Evolutionary conservation across 2,888 invertebrate genomes (phyloP).

Genomic region (Cenopis cana): DNA sequence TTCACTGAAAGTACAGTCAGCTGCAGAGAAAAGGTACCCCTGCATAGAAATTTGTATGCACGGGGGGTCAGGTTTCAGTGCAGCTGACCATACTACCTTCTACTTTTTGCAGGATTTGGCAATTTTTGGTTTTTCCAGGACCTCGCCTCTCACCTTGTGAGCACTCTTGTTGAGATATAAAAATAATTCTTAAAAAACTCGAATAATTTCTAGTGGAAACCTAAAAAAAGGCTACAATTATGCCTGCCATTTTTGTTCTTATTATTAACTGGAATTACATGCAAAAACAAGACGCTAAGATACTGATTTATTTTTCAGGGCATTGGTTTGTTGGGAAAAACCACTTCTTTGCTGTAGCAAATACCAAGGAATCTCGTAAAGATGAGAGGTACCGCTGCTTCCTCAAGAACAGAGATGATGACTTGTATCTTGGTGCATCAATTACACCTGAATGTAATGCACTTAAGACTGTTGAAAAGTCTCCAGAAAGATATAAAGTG

Average conservation of each 20-base stretch:
- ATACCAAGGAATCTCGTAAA: conserved; percentile 97
- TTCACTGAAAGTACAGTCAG: too few species aligned
- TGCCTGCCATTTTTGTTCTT: neutral
- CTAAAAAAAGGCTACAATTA: too few species aligned
- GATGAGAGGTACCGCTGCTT: conserved; percentile 98
- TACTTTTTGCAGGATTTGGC: too few species aligned
- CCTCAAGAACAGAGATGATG: conserved; percentile 96
- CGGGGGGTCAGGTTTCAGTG: too few species aligned
- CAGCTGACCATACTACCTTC: too few species aligned
- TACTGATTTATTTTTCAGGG: conserved; percentile 68
- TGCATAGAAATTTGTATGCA: too few species aligned
- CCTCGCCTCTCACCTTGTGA: too few species aligned
- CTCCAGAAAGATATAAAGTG: conserved; percentile 94
- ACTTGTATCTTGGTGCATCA: conserved; percentile 95
- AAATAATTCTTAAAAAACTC: too few species aligned
- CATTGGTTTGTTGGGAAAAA: conserved; percentile 98
- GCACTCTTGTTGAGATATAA: too few species aligned
- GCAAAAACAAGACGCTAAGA: neutral
- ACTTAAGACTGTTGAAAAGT: conserved; percentile 96
- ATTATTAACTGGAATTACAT: neutral
- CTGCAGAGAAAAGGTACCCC: too few species aligned
- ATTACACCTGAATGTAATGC: conserved; percentile 97
- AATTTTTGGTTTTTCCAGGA: too few species aligned
- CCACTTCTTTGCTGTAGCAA: conserved; percentile 98
- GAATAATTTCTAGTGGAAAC: too few species aligned